These are phyloP conservation scores for Serranus cabrilla DNA, from an alignment of 2,797 vertebrate species.

Conservation along the genomic window DNA sequence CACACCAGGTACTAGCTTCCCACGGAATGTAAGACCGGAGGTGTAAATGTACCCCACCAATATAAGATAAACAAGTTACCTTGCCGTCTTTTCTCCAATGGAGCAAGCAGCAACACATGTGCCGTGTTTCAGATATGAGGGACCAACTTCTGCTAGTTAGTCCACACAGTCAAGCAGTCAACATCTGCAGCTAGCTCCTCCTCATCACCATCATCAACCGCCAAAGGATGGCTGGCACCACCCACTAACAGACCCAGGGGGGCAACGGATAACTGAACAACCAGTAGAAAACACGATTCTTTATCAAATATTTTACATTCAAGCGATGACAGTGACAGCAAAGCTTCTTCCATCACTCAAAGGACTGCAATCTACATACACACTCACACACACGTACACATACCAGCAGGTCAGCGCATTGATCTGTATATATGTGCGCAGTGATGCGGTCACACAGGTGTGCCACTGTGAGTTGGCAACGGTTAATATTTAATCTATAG, in stretches of 20 bases:
- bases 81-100: neutral
- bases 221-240: neutral
- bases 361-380: neutral
- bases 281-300: neutral
- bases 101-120: neutral
- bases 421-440: neutral
- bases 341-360: no score
- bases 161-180: neutral
- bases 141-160: constrained; percentile 6
- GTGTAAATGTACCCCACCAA: accelerated
- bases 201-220: constrained; percentile 4
- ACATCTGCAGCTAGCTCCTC: constrained; percentile 59
- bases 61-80: constrained; percentile 21
- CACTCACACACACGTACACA: no score
- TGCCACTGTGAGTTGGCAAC: no score
- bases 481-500: no score
- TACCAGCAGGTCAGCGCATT: neutral
- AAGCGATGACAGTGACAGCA: neutral
- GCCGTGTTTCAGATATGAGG: accelerated
- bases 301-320: no score
- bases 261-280: neutral
- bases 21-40: neutral
- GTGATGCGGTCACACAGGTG: constrained; percentile 11
- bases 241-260: neutral
- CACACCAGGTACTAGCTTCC: neutral